Conservation (phyloP, 2,797 vertebrate species). For the Manis crassicaudata region DNA sequence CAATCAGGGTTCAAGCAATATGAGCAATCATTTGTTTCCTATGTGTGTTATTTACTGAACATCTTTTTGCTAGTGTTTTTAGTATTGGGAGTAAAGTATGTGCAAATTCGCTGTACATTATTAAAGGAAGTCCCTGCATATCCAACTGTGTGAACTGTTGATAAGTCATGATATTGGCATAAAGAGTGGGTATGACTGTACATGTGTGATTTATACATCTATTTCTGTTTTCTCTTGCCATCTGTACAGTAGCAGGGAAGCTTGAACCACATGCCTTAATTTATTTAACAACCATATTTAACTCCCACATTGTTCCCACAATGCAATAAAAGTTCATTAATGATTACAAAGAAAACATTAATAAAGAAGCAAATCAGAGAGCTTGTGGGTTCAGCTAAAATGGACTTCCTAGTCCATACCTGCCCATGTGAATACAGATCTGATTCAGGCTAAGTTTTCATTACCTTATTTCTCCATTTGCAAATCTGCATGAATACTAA, state of each 20-base stretch:
- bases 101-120: slow-evolving; percentile 12
- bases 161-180: slow-evolving; percentile 61
- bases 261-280: slow-evolving; percentile 8
- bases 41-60: not conserved
- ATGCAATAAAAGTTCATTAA: slow-evolving; percentile 69
- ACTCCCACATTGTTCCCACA: slow-evolving; percentile 56
- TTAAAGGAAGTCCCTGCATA: slow-evolving; percentile 34
- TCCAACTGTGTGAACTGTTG: slow-evolving; percentile 60
- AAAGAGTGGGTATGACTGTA: slow-evolving; percentile 10
- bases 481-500: not conserved
- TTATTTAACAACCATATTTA: slow-evolving; percentile 56
- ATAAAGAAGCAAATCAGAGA: slow-evolving; percentile 55
- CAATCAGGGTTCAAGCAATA: not conserved
- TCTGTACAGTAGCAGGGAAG: slow-evolving; percentile 29
- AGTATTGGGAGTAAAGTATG: not conserved
- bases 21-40: slow-evolving; percentile 2
- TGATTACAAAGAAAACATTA: slow-evolving; percentile 57
- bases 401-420: not conserved
- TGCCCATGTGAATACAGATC: not conserved
- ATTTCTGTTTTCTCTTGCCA: slow-evolving; percentile 51
- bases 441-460: slow-evolving; percentile 1
- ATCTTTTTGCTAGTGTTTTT: not conserved
- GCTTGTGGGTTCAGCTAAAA: not conserved
- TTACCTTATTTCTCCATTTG: slow-evolving; percentile 34
- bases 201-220: slow-evolving; percentile 36